Base-by-base conservation (phyloP, 64 coral and sea anemone genomes). In the Montipora sp. region DNA sequence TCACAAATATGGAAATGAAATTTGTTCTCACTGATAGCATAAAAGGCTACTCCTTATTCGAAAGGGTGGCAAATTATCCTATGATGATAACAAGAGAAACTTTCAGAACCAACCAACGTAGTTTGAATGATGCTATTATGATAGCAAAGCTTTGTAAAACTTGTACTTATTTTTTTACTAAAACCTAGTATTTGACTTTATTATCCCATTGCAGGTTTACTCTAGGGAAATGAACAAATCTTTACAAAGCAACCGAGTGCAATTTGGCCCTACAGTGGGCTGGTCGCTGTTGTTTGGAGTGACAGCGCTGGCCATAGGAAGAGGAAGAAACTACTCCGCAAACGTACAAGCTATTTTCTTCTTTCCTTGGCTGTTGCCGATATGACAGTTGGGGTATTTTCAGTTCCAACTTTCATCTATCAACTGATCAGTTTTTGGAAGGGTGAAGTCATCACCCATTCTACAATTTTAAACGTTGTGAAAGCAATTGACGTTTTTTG, bases 401-500 rank as follows among this genome's bases (percentile, higher is more conserved):
- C 91, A 18, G 91, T 88, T 50, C 91, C 91, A 48, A 78, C 77
- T 36, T 88, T 87, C 22, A 87, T 87, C 0, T 93, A 83, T 63
- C 83, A 93, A 14, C n/a, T 93, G 3, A 44, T 85, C 50, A 21
- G 65, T 47, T 85, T 71, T 66, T 77, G 87, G 72, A 59, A 77
- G 49, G 19, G 76, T 58, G 16, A 13, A 1, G 13, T 44, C 47
- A 13, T 78, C 59, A 55, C 72, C 9, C n/a, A 57, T 21, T 89
- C 72, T 3, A 61, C 73, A 18, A 7, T 89, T 75, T 45, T 66
- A 57, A 77, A 65, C 3, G 59, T 89, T 6, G 72, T 88, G 27
- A 87, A 81, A 88, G 46, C 83, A 1, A 36, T 77, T 8, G 95
- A 98, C 48, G 85, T 98, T 12, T 92, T 94, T 55, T 94, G 89